Evolutionary conservation across 2,113 vertebrate genomes (phyloP).

Genomic region (Cranoglanis bouderius): DNA sequence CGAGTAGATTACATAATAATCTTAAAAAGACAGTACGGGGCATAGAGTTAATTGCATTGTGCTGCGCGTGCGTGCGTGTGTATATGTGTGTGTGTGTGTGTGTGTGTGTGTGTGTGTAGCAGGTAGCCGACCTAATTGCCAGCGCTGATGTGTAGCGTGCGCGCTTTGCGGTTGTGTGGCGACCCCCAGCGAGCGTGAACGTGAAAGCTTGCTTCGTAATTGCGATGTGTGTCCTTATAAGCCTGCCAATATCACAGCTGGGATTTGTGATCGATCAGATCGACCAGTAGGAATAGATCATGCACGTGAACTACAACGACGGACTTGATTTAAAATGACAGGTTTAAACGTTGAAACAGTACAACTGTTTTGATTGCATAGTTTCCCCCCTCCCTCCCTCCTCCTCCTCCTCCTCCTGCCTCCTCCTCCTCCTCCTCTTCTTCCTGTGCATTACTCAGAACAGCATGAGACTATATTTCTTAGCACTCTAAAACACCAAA

Average conservation of each 20-base stretch:
- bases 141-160: constrained; percentile 29
- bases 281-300: background rate
- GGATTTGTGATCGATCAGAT: background rate
- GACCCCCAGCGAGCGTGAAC: constrained; percentile 68
- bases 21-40: constrained; percentile 34
- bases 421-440: background rate
- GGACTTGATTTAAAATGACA: background rate
- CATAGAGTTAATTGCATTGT: constrained; percentile 42
- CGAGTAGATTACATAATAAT: constrained; percentile 34
- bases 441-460: constrained; percentile 1
- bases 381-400: background rate
- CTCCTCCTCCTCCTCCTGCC: background rate
- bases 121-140: constrained; percentile 53
- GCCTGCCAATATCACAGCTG: constrained; percentile 4
- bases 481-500: background rate
- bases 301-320: background rate
- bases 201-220: constrained; percentile 30
- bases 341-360: background rate
- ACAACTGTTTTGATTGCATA: constrained; percentile 64
- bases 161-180: constrained; percentile 64
- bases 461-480: background rate
- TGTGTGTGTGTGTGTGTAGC: constrained; percentile 13
- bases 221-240: constrained; percentile 32
- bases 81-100: constrained; percentile 16
- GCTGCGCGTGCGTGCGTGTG: constrained; percentile 7